Evolutionary conservation across 1,140 invertebrate species (phyloP).

Genomic region (Pemphigus obesinymphae): DNA sequence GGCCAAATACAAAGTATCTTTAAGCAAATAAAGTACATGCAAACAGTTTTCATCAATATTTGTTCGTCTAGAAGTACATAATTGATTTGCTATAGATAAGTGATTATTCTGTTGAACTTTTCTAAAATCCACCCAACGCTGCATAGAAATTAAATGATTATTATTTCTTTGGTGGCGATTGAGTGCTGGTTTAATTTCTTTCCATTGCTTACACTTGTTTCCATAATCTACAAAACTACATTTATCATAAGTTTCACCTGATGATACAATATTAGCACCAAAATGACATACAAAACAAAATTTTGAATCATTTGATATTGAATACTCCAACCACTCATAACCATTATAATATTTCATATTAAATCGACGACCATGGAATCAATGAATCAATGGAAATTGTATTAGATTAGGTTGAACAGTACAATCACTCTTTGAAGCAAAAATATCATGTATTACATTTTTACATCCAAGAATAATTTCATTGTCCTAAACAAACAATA

Average conservation of each 20-base stretch:
- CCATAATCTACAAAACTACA: not conserved
- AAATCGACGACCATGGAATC: not conserved
- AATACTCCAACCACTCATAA: not conserved
- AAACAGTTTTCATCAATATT: not conserved
- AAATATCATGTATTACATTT: not conserved
- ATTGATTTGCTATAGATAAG: not conserved
- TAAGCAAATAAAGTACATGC: not conserved
- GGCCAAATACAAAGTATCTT: not conserved
- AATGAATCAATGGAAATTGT: not conserved
- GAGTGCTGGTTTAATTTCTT: not conserved
- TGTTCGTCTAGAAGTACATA: not conserved
- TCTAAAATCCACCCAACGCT: not conserved
- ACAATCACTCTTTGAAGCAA: not conserved
- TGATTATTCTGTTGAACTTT: not conserved
- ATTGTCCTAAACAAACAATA: too few species aligned
- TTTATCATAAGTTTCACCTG: not conserved
- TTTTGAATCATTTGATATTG: too few species aligned
- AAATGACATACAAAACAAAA: slow-evolving; percentile 43
- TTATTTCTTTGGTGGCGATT: not conserved
- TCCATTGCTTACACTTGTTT: not conserved
- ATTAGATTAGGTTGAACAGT: not conserved
- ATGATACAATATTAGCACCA: not conserved
- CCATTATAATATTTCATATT: not conserved
- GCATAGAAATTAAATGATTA: not conserved
- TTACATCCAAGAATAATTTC: too few species aligned